Conservation (phyloP, 2,888 invertebrate species). For the Enchytraeus crypticus region DNA sequence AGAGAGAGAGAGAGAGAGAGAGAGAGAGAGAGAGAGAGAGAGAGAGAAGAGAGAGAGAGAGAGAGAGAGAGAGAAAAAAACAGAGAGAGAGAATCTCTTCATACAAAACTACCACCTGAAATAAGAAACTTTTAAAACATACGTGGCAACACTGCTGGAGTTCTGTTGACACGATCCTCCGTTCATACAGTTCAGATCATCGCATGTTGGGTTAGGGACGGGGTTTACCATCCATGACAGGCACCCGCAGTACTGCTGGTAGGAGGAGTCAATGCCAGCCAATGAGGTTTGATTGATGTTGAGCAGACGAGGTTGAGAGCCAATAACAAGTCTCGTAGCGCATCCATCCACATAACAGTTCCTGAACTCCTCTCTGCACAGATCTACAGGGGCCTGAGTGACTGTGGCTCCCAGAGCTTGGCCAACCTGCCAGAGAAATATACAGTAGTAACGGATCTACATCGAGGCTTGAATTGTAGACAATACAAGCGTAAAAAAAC, state of each 20-base stretch:
- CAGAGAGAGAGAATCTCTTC: no score
- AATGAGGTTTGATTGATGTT: slow-evolving; percentile 93
- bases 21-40: no score
- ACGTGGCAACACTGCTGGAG: not conserved
- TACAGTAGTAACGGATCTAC: no score
- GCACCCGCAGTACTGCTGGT: slow-evolving; percentile 56
- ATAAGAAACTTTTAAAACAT: no score
- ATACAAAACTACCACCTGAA: no score
- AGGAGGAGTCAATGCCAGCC: slow-evolving; percentile 79
- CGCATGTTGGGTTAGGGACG: slow-evolving; percentile 63
- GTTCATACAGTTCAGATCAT: slow-evolving; percentile 64
- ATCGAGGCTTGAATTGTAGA: no score
- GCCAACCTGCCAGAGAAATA: no score
- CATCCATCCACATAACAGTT: slow-evolving; percentile 58
- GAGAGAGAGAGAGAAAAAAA: no score
- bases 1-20: no score
- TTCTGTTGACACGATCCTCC: slow-evolving; percentile 75
- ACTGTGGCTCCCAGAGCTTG: slow-evolving; percentile 44
- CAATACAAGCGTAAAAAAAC: no score
- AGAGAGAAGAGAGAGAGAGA: no score
- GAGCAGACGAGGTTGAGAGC: slow-evolving; percentile 59
- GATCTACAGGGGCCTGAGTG: slow-evolving; percentile 87
- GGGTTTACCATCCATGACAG: not conserved
- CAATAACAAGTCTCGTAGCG: slow-evolving; percentile 70
- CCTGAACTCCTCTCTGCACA: slow-evolving; percentile 40